These are phyloP conservation scores for Lamellibrachia columna DNA, from an alignment of 2,888 invertebrate genomes.

Conservation along the genomic window DNA sequence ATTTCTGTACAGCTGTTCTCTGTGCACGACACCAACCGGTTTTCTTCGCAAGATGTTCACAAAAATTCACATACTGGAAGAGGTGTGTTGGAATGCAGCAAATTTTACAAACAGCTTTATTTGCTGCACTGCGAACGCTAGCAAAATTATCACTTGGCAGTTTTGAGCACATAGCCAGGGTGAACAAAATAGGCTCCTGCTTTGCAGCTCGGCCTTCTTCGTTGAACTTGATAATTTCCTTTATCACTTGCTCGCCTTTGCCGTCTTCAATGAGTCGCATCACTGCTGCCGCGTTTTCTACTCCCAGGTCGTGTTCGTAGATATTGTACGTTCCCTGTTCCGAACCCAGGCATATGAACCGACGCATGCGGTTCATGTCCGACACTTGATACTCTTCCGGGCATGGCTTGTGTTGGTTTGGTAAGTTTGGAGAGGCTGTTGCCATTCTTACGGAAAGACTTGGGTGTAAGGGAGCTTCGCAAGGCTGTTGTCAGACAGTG, in stretches of 20 bases:
- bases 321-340: constrained; percentile 60
- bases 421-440: neutral
- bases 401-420: neutral
- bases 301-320: constrained; percentile 53
- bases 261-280: constrained; percentile 56
- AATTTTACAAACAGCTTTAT: constrained; percentile 70
- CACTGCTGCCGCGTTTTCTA: constrained; percentile 58
- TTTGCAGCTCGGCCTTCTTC: constrained; percentile 64
- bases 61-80: constrained; percentile 74
- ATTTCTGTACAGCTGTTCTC: constrained; percentile 73
- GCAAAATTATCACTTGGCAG: neutral
- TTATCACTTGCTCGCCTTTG: constrained; percentile 57
- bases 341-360: constrained; percentile 63
- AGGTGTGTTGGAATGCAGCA: constrained; percentile 74
- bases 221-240: constrained; percentile 58
- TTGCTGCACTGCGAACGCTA: constrained; percentile 69
- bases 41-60: constrained; percentile 67
- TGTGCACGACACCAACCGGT: constrained; percentile 74
- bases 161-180: constrained; percentile 72
- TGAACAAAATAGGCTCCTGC: constrained; percentile 70
- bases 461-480: neutral
- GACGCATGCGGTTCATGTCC: constrained; percentile 57
- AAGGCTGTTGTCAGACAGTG: neutral
- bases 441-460: constrained; percentile 3
- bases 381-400: neutral